Evolutionary conservation across 2,888 invertebrate genomes (phyloP).

Genomic region (Panopea generosa): DNA sequence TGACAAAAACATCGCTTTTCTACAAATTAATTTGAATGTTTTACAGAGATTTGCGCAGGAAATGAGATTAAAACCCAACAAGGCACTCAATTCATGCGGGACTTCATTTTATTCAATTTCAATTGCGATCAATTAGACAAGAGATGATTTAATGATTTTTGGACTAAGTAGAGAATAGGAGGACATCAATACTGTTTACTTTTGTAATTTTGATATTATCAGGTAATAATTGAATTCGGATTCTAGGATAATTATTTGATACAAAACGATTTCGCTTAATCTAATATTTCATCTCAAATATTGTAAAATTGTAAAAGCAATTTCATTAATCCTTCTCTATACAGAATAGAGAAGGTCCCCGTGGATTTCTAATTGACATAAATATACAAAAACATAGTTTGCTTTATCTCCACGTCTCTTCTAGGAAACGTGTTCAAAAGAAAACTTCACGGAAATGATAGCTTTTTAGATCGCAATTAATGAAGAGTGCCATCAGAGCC

Average conservation of each 20-base stretch:
- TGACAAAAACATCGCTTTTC: constrained; percentile 35
- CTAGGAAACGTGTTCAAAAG: no score
- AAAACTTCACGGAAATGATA: no score
- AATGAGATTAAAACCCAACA: constrained; percentile 57
- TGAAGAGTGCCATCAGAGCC: no score
- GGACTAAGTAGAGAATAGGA: constrained; percentile 38
- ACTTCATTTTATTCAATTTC: constrained; percentile 45
- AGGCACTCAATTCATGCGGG: constrained; percentile 41
- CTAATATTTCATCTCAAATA: constrained; percentile 57
- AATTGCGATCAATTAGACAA: constrained; percentile 51
- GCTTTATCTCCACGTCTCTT: not conserved
- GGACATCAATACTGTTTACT: constrained; percentile 60
- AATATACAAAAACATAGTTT: not conserved
- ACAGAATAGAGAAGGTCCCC: not conserved
- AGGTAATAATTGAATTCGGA: constrained; percentile 56
- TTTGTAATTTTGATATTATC: constrained; percentile 65
- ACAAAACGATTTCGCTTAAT: constrained; percentile 55
- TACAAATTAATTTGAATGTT: constrained; percentile 28
- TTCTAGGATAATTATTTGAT: constrained; percentile 52
- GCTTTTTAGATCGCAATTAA: not conserved
- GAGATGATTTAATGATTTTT: constrained; percentile 57
- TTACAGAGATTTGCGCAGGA: constrained; percentile 48
- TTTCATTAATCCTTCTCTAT: constrained; percentile 47
- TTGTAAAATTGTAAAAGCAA: constrained; percentile 53
- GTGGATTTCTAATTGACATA: not conserved